Base-by-base conservation (phyloP, 2,113 vertebrate genomes). In the Mobula hypostoma region DNA sequence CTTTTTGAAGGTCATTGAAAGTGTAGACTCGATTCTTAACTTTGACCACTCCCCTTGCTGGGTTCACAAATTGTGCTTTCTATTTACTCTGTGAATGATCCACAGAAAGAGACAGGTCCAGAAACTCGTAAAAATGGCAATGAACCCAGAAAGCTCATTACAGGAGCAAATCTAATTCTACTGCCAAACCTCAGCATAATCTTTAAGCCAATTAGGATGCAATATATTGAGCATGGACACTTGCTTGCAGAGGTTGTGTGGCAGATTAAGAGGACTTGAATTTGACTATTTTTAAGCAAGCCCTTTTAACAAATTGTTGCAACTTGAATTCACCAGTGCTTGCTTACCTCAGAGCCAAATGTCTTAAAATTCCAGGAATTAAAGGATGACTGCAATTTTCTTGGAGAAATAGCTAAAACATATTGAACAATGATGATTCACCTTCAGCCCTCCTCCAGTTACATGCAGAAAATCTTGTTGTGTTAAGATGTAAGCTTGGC, bases 151-250 rank as follows among this genome's bases (percentile, higher is more conserved):
- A 19, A 66, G 61, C 63, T 32, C 61, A 88, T 90, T 90, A 90
- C 61, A 66, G 32, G 58, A 90, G 15, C 63, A 32, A 32, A 66
- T 66, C 61, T 5, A 36, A 79, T 79, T 79, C 77, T 36, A 32
- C n/a, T 79, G n/a, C 72, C 77, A 79, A 36, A 15, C 32, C 32
- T 79, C 77, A 66, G 61, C 12, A 68, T 66, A 66, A 68, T 90
- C 61, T 66, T 87, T 61, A 68, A 32, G 66, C 21, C 19, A 66
- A 68, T 66, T 90, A 32, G 29, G 66, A 19, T 61, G 3, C 61
- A 68, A 68, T 66, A 90, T 90, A 90, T 66, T 90, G 61, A 90
- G 14, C 63, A n/a, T 90, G n/a, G n/a, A 32, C n/a, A 32, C 85
- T 66, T 66, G 29, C 29, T 70, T 61, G 24, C 56, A 61, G 11